Evolutionary conservation across 2,113 vertebrate species (phyloP), one percentile per base, ranked within the genome.

Genomic region (Silurus meridionalis): DNA sequence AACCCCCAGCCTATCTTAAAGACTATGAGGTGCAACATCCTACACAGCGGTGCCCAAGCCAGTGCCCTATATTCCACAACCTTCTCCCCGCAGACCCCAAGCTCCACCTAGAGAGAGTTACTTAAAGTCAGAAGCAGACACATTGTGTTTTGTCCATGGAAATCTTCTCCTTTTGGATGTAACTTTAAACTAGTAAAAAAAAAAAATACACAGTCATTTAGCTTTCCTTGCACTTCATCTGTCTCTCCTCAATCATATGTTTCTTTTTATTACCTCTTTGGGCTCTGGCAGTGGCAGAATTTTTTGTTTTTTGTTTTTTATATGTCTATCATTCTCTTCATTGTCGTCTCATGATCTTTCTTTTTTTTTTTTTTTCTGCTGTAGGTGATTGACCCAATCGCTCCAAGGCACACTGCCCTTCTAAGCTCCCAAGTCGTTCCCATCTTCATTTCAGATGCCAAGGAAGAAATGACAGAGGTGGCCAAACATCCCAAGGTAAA

Each of bases 401-500:
- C 98, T 72, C 97, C 98, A 50, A 95, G 98, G 11, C 98, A 95
- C 84, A 96, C 96, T 1, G 97, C 98, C 11, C 93, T 99, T 86
- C 93, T 97, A 89, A 94, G 95, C 93, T 96, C 96, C 77, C 96
- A 97, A 77, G 95, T 94, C 57, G 89, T 99, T 63, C 95, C 96
- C 2, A 96, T 99, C 87, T 94, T 93, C 1, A 25, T 99, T 85
- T 92, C 96, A 21, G 97, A 95, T 82, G 97, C 96, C 55, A 90
- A 89, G 84, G 97, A 97, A 91, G 96, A 97, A 84, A 94, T 96
- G 95, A 98, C 96, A 84, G 97, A 99, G 93, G 96, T 96, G 10
- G 96, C 97, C 90, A 99, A 96, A 88, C 98, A 99, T 90, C 98
- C 98, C 1, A 99, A 99, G 97, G 98, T 99, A 90, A 84, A 50